Percentiles rank a stretch among this genome's conserved stretches.
These are phyloP conservation scores for Calosoma granatense DNA, from an alignment of 1,140 invertebrate genomes.

Conservation along the genomic window DNA sequence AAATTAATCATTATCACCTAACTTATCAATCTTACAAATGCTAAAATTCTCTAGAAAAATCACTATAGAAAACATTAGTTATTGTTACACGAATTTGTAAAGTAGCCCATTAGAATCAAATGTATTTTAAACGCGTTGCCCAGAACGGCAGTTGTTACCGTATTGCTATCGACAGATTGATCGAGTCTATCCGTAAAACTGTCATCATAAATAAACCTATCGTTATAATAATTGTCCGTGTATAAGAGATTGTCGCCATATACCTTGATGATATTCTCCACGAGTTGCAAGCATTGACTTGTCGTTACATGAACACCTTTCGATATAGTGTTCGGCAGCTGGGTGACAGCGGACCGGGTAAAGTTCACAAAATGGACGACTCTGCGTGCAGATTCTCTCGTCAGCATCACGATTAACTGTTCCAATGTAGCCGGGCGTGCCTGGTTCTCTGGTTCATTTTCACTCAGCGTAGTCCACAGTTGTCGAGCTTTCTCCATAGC, in stretches of 20 bases:
- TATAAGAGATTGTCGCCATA: not conserved
- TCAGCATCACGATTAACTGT: slow-evolving; percentile 59
- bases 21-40: no score
- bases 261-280: slow-evolving; percentile 22
- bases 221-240: not conserved
- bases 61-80: no score
- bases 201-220: not conserved
- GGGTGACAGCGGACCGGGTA: slow-evolving; percentile 41
- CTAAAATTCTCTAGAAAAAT: no score
- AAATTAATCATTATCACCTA: no score
- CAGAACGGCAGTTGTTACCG: not conserved
- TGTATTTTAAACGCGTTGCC: not conserved
- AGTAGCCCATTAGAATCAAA: slow-evolving; percentile 6
- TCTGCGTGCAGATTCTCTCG: slow-evolving; percentile 59
- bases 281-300: slow-evolving; percentile 29
- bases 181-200: not conserved
- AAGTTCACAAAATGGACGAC: slow-evolving; percentile 68
- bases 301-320: slow-evolving; percentile 30
- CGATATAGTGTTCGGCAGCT: slow-evolving; percentile 43
- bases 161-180: not conserved
- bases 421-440: slow-evolving; percentile 63
- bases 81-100: not conserved
- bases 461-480: slow-evolving; percentile 56
- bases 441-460: slow-evolving; percentile 73
- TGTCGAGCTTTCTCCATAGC: slow-evolving; percentile 62